Base-by-base conservation (phyloP, 2,797 vertebrate species). In the Bucorvus abyssinicus region DNA sequence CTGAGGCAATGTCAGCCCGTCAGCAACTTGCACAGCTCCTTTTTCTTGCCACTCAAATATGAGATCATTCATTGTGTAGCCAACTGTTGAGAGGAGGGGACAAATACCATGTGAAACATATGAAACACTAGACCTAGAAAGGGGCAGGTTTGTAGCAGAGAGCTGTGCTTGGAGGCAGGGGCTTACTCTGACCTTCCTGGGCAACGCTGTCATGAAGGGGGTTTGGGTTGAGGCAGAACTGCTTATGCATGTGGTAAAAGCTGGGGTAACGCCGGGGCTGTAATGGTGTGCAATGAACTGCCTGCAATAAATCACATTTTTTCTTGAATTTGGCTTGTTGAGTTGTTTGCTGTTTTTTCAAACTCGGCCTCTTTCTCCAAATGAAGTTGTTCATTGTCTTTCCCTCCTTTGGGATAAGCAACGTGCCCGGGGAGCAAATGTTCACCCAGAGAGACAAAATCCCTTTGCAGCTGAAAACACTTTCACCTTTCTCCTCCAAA, bases 41-140 rank as follows among this genome's bases (percentile, higher is more conserved):
- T 99, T 99, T 96, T 99, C 98, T 50, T 99, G 99, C 99, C 99
- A 99, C 97, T 99, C 99, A 80, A 99, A 99, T 97, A 99, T 99
- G 91, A 99, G 98, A 94, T 99, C 99, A 14, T 99, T 99, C 99
- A 99, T 99, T 22, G 99, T 99, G 97, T 99, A 99, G 77, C 99
- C 99, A 97, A 99, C 99, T 99, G 97, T 61, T 50, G 93, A 94
- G 87, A 96, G 49, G 12, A 90, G 68, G 75, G 53, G 52, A 89
- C 5, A 79, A 84, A 95, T 20, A 85, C 30, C 24, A 12, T 0
- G 9, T 89, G 67, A 93, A 67, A 65, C 30, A 14, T 38, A 18
- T 20, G 42, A 68, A 85, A 85, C 22, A 26, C n/a, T 36, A n/a
- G 38, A 6, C 52, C 11, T 50, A 34, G 29, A 70, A 75, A n/a